Evolutionary conservation across 92 coral and sea anemone species (phyloP).

Genomic region (Meandrina meandrites): DNA sequence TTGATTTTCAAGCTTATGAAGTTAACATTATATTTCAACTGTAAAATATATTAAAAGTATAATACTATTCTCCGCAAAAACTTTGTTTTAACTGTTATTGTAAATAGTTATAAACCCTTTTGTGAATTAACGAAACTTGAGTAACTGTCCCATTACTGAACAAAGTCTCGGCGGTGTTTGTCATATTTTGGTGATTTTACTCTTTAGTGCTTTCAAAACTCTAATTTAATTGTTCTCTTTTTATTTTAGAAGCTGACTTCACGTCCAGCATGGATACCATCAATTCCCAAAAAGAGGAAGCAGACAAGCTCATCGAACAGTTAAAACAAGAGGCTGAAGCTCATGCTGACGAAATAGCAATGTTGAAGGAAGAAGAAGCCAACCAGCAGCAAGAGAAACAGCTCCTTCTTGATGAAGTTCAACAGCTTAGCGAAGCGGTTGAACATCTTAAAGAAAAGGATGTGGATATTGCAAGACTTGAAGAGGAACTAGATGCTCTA

Average conservation of each 20-base stretch:
- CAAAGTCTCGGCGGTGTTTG: not conserved
- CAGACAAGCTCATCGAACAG: slow-evolving; percentile 23
- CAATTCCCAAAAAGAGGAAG: slow-evolving; percentile 35
- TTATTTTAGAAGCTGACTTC: slow-evolving; percentile 22
- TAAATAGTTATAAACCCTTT: not conserved
- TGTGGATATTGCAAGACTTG: slow-evolving; percentile 1
- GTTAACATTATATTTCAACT: not conserved
- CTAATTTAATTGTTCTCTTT: not conserved
- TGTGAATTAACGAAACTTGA: not conserved
- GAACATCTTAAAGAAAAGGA: slow-evolving; percentile 32
- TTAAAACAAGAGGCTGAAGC: slow-evolving; percentile 34
- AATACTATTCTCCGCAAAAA: not conserved
- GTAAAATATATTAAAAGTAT: not conserved
- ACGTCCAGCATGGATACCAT: slow-evolving; percentile 40
- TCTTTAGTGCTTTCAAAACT: not conserved
- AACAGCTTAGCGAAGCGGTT: slow-evolving; percentile 49
- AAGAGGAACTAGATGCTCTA: slow-evolving; percentile 15
- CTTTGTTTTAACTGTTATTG: not conserved
- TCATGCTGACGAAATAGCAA: slow-evolving; percentile 26
- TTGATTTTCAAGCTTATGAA: not conserved
- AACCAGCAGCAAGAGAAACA: slow-evolving; percentile 51
- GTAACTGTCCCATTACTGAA: not conserved
- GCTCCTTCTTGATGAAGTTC: slow-evolving; percentile 45
- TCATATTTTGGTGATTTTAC: not conserved
- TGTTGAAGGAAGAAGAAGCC: slow-evolving; percentile 55